Evolutionary conservation across 1,140 invertebrate species (phyloP).

Genomic region (Drosophila nikananu): DNA sequence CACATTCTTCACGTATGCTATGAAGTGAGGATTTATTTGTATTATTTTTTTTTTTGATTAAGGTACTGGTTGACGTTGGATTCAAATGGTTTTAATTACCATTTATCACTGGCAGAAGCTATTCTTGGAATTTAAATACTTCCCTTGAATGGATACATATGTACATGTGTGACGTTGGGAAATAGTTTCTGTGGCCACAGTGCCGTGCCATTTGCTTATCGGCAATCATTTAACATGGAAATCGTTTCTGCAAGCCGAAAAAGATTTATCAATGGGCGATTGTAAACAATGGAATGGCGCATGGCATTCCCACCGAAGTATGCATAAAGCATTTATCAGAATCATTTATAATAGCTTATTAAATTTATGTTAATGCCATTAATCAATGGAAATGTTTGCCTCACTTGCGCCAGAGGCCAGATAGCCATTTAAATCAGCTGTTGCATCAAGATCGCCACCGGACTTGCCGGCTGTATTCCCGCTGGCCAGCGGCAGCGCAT

Average conservation of each 20-base stretch:
- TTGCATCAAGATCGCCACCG: constrained; percentile 56
- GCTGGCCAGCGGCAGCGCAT: constrained; percentile 39
- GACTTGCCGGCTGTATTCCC: constrained; percentile 10
- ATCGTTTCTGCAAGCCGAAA: constrained; percentile 3
- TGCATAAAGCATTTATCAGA: constrained; percentile 54
- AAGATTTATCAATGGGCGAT: constrained; percentile 19
- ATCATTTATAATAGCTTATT: constrained; percentile 48
- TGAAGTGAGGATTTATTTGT: constrained; percentile 9
- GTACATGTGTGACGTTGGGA: background rate
- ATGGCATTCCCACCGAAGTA: background rate
- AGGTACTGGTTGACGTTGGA: background rate
- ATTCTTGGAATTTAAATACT: constrained; percentile 14
- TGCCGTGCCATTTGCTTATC: constrained; percentile 7
- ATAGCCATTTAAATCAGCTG: constrained; percentile 65
- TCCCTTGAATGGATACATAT: background rate
- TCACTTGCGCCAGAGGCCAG: constrained; percentile 37
- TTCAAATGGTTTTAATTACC: constrained; percentile 5
- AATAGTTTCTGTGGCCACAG: background rate
- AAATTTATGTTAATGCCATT: constrained; percentile 69
- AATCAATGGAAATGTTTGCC: constrained; percentile 57
- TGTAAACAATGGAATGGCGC: constrained; percentile 3
- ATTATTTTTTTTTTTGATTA: constrained; percentile 1
- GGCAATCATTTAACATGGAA: constrained; percentile 24
- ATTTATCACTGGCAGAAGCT: background rate
- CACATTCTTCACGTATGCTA: background rate